Evolutionary conservation across 2,888 invertebrate genomes (phyloP).

Genomic region (Agonopterix alstromeriana): DNA sequence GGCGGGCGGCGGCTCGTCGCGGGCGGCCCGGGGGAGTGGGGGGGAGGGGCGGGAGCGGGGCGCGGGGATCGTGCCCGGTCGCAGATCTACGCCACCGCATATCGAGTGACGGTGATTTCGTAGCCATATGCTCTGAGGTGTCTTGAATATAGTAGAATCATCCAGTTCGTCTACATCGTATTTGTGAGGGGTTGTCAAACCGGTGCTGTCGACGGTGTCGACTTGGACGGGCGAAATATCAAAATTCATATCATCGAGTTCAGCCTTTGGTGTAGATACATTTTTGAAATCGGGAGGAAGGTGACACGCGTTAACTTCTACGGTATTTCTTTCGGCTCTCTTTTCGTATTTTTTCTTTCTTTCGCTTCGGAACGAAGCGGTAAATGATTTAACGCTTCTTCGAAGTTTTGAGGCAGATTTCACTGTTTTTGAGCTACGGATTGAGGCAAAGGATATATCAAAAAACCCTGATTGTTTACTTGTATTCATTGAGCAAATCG

Average conservation of each 20-base stretch:
- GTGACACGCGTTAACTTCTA: conserved; percentile 58
- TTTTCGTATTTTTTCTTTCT: conserved; percentile 72
- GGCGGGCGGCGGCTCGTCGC: conserved; percentile 55
- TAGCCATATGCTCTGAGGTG: conserved; percentile 58
- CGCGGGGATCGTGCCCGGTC: conserved; percentile 17
- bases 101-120: conserved; percentile 56
- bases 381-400: conserved; percentile 69
- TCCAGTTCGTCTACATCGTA: conserved; percentile 50
- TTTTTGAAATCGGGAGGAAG: conserved; percentile 45
- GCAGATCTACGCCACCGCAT: conserved; percentile 41
- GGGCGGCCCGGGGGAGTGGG: conserved; percentile 37
- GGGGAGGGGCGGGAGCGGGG: conserved; percentile 17
- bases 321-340: conserved; percentile 54
- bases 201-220: conserved; percentile 64
- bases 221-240: conserved; percentile 68
- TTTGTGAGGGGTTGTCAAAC: conserved; percentile 39
- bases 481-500: conserved; percentile 64
- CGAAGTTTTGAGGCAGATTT: conserved; percentile 68
- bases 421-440: conserved; percentile 38
- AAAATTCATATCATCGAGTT: conserved; percentile 54
- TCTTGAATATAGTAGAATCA: conserved; percentile 60
- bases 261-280: conserved; percentile 55
- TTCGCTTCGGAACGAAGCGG: conserved; percentile 71
- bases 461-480: conserved; percentile 72
- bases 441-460: conserved; percentile 65